Percentiles rank a stretch among this genome's conserved stretches.
Conservation (phyloP, 64 coral and sea anemone species). For the Trachythela sp. region DNA sequence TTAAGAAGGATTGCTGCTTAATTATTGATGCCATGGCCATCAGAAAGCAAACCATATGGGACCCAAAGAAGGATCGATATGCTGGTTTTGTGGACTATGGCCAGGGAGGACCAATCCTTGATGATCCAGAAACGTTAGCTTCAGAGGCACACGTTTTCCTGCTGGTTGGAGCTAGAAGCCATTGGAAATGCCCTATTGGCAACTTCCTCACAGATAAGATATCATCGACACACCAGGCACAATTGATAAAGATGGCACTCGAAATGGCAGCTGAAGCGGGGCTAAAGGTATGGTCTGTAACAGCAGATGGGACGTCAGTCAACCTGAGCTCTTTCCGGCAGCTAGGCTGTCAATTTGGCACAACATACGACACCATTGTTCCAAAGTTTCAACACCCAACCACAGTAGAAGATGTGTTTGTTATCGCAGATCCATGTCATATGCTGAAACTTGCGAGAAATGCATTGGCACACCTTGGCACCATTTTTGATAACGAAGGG, state of each 20-base stretch:
- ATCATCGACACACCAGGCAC: too few species aligned
- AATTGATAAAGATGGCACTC: too few species aligned
- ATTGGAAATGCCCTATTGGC: too few species aligned
- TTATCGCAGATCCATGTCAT: neutral
- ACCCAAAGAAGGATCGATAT: too few species aligned
- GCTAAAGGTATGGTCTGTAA: neutral
- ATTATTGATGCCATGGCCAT: slow-evolving; percentile 9
- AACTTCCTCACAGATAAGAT: too few species aligned
- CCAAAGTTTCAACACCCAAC: neutral
- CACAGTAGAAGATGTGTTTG: neutral
- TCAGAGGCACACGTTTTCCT: too few species aligned
- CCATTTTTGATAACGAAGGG: neutral
- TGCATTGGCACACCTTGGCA: neutral
- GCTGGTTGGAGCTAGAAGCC: too few species aligned
- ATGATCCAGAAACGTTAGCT: too few species aligned
- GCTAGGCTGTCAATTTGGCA: neutral
- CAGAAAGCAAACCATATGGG: too few species aligned
- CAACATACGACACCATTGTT: neutral
- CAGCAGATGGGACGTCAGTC: neutral
- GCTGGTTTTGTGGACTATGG: too few species aligned
- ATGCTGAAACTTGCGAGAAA: neutral
- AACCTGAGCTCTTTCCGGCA: neutral
- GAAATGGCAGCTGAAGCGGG: too few species aligned
- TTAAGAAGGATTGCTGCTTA: neutral
- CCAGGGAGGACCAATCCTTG: too few species aligned